phyloP scores from a whole-genome alignment of 2,888 invertebrate species.

The Agrochola macilenta region DNA sequence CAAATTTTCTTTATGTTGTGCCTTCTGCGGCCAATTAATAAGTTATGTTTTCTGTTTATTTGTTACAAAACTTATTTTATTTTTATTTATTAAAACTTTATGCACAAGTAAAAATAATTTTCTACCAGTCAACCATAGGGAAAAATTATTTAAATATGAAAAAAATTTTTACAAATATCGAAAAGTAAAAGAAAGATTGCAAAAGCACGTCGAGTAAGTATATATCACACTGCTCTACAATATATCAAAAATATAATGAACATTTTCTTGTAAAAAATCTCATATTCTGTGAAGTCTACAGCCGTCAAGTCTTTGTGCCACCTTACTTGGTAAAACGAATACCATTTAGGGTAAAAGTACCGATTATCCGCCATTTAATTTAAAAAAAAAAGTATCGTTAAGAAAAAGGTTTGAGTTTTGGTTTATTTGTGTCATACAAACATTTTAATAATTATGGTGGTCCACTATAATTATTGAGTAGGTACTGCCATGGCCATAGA shows the following conservation, averaged over 20 bases:
- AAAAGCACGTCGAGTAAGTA: slow-evolving; percentile 12
- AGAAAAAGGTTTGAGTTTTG: not conserved
- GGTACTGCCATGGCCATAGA: not conserved
- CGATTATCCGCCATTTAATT: not conserved
- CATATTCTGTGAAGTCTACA: slow-evolving; percentile 44
- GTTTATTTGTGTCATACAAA: too few species aligned
- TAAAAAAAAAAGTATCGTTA: not conserved
- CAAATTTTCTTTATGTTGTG: not conserved
- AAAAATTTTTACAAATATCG: not conserved
- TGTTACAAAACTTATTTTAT: not conserved
- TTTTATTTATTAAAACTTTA: too few species aligned
- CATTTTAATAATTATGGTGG: not conserved
- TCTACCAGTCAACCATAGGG: too few species aligned
- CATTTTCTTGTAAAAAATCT: slow-evolving; percentile 38
- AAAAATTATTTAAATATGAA: not conserved
- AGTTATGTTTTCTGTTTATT: not conserved
- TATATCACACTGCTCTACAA: slow-evolving; percentile 13
- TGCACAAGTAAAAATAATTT: too few species aligned
- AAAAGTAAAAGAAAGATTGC: not conserved
- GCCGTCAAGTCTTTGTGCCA: slow-evolving; percentile 43
- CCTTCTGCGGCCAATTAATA: not conserved
- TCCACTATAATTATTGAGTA: not conserved
- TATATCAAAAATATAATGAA: slow-evolving; percentile 36
- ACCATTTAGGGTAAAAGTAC: slow-evolving; percentile 26
- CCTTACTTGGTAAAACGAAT: slow-evolving; percentile 24